Evolutionary conservation across 2,113 vertebrate species (phyloP), one percentile per base, ranked within the genome.

Genomic region (Myrmophylax atrothorax): DNA sequence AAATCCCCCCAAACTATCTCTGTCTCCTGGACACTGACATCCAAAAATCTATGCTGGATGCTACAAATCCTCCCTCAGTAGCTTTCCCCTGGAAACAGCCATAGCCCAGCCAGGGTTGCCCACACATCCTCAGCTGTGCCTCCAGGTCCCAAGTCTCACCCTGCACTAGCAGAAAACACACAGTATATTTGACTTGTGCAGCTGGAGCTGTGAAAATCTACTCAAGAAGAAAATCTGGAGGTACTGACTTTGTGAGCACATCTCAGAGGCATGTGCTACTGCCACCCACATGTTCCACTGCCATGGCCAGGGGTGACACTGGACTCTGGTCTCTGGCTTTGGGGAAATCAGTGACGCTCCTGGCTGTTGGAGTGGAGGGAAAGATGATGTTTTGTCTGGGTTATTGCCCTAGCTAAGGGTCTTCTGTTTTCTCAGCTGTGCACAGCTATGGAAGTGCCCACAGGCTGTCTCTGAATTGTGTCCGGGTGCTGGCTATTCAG

Each of bases 351-450:
- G 33, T 67, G 64, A 29, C 47, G 46, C 14, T 3, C 33, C 19
- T 69, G 55, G 77, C 18, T 87, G 69, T 64, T 78, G 69, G 18
- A 14, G 5, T 18, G 4, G 18, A 38, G 37, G 53, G 42, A 37
- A n/a, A 76, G 40, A 50, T 29, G 50, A 19, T 80, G 81, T 23
- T 91, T 94, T 73, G 20, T 42, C 67, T 84, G 77, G 56, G 85
- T 42, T 81, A 17, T n/a, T 92, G 60, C 47, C 52, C 60, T 31
- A 24, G 66, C 24, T 59, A 52, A 56, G 35, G 18, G 53, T 40
- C 55, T 78, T 58, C 68, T 95, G 78, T 87, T 93, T 90, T 85
- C 63, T 83, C 87, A 91, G 82, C 68, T 91, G 82, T 73, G 58
- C 55, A 42, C 10, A 49, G 81, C 37, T 17, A 50, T 9, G 72